Evolutionary conservation across 2,113 vertebrate species (phyloP).

Genomic region (Anseranas semipalmata): DNA sequence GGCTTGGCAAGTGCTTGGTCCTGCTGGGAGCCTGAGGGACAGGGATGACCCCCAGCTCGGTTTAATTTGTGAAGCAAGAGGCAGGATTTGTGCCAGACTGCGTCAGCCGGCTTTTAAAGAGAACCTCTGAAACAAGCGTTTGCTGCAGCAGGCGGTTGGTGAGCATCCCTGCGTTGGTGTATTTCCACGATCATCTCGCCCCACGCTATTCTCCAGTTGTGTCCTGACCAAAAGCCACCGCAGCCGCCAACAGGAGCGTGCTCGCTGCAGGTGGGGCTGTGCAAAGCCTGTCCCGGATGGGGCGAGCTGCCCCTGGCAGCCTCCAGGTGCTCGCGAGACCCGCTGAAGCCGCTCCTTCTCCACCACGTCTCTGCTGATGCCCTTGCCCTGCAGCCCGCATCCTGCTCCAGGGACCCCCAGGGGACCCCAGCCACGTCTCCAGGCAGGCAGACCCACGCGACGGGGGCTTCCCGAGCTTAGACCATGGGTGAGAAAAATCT

Average conservation of each 20-base stretch:
- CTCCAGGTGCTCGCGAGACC: neutral
- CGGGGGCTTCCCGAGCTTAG: neutral
- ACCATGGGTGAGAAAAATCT: neutral
- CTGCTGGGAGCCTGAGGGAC: neutral
- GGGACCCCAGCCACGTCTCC: neutral
- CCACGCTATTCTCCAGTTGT: neutral
- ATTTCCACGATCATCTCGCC: neutral
- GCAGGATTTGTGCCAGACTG: neutral
- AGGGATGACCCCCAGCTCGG: neutral
- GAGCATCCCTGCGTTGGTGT: neutral
- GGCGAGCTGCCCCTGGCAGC: neutral
- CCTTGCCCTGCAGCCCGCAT: neutral
- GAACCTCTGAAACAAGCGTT: neutral
- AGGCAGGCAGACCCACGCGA: neutral
- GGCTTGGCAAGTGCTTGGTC: neutral
- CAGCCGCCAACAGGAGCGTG: neutral
- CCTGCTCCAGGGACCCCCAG: neutral
- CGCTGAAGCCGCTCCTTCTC: neutral
- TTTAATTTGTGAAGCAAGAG: neutral
- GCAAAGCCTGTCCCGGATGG: neutral
- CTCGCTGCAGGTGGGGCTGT: too few relatives aligned
- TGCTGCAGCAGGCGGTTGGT: neutral
- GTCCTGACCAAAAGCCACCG: neutral
- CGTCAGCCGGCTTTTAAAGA: neutral
- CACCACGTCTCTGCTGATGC: neutral